phyloP scores from a whole-genome alignment of 2,797 vertebrate species.

The Cirrhinus mrigala region DNA sequence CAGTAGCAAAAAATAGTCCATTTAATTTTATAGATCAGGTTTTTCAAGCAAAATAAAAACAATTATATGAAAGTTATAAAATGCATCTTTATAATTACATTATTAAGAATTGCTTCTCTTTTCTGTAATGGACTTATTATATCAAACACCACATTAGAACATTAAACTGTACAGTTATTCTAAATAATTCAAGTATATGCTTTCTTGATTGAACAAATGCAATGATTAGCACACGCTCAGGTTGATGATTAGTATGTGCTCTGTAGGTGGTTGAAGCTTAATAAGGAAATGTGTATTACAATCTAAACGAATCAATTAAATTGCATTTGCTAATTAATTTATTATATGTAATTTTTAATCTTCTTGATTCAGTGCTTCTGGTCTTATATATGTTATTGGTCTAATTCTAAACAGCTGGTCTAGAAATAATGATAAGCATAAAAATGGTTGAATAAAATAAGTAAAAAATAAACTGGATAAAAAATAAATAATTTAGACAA shows the following conservation, averaged over 20 bases:
- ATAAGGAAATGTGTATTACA: not conserved
- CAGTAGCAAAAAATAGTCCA: not conserved
- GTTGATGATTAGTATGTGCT: not conserved
- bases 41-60: not conserved
- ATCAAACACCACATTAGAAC: not conserved
- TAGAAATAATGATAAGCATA: not conserved
- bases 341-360: not conserved
- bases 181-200: not conserved
- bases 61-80: not conserved
- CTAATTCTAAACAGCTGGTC: not conserved
- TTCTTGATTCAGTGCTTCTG: not conserved
- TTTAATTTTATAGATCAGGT: not conserved
- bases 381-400: not conserved
- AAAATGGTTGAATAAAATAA: no score
- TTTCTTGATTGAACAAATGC: slow-evolving; percentile 17
- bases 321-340: not conserved
- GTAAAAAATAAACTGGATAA: no score
- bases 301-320: not conserved
- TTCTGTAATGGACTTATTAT: not conserved
- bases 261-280: not conserved
- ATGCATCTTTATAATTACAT: not conserved
- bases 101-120: not conserved
- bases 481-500: no score
- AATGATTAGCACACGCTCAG: not conserved
- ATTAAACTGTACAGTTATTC: not conserved